Base-by-base conservation (phyloP, 1,140 invertebrate species). In the Drosophila nannoptera region DNA sequence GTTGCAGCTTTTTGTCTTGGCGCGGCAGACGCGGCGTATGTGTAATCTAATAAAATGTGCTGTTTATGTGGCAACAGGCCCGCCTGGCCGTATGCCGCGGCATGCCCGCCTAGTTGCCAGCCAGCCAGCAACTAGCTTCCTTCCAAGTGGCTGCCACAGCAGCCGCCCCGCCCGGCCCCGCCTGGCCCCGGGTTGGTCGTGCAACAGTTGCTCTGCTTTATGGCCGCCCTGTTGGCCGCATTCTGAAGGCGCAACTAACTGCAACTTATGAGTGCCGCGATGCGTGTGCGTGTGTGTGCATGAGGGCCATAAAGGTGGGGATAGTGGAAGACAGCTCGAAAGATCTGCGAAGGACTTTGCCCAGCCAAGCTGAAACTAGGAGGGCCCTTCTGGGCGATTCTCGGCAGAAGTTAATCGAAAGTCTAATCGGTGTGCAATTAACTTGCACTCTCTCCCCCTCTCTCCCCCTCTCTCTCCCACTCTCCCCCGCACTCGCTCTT, bases 31-130 rank as follows among this genome's bases (percentile, higher is more conserved):
- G 49, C 65, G 73, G 81, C 82, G 77, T 86, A 75, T 81, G 77
- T 87, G 81, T 86, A 86, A 86, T 86, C 82, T 86, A 86, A 86
- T 86, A 86, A 86, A 86, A 86, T 87, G 63, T 75, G 72, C 81
- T 86, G 82, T 86, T 86, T 86, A 86, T 86, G 81, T 87, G 81
- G 77, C 62, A 87, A 81, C 81, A 87, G 74, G 81, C 75, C 48
- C 78, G 62, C 38, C 38, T 3, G 22, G 50, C 53, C 45, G 52
- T 31, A 46, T 62, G 66, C 66, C 35, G 14, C 48, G 49, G 43
- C 68, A 66, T 70, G 62, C 8, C 48, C 50, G 54, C 48, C 62
- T 70, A 70, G 68, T 66, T 70, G n/a, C n/a, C n/a, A n/a, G n/a
- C n/a, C n/a, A 46, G 62, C 68, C 54, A n/a, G 33, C 62, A 70